Conservation (phyloP, 1,140 invertebrate species). For the Palaemon carinicauda region DNA sequence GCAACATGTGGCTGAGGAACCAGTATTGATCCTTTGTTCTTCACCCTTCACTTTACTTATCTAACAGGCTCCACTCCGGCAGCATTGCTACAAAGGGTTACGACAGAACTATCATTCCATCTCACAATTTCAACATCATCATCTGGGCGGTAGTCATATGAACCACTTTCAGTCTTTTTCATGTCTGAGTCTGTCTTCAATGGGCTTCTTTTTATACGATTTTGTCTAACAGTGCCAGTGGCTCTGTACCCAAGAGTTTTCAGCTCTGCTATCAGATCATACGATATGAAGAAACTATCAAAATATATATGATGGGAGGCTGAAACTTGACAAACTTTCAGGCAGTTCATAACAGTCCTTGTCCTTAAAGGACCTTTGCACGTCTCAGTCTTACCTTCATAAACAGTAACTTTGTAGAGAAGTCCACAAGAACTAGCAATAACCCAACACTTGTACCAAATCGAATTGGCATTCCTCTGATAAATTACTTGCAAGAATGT, state of each 20-base stretch:
- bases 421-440: conserved; percentile 29
- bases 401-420: conserved; percentile 17
- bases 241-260: conserved; percentile 25
- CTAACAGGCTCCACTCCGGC: background rate
- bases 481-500: conserved; percentile 67
- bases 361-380: background rate
- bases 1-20: background rate
- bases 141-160: conserved; percentile 22
- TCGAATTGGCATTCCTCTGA: conserved; percentile 66
- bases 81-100: conserved; percentile 26
- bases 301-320: conserved; percentile 20
- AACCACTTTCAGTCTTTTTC: conserved; percentile 17
- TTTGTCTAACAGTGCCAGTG: conserved; percentile 24
- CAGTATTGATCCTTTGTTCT: conserved; percentile 14
- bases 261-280: conserved; percentile 9
- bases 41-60: conserved; percentile 21
- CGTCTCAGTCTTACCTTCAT: conserved; percentile 2
- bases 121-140: conserved; percentile 17
- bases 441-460: conserved; percentile 64
- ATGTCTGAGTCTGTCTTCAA: background rate
- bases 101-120: conserved; percentile 30
- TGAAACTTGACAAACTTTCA: background rate
- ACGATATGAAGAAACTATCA: conserved; percentile 33
- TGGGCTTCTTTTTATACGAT: conserved; percentile 1
- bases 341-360: conserved; percentile 21